These are phyloP conservation scores for Prunella himalayana DNA, from an alignment of 2,113 vertebrate genomes.

Conservation along the genomic window DNA sequence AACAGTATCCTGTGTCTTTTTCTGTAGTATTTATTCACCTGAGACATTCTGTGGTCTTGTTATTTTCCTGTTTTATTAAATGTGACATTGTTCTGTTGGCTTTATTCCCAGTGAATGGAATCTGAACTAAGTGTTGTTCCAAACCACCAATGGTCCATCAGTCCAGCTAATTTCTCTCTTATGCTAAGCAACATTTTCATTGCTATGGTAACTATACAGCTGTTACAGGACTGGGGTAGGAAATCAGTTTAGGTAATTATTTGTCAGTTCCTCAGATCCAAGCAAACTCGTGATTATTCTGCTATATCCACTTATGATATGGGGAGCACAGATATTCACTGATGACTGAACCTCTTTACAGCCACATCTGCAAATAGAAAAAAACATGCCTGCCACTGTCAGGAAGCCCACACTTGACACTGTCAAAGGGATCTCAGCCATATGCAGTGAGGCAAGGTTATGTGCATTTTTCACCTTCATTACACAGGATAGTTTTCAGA, in stretches of 20 bases:
- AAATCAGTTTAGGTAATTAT: not conserved
- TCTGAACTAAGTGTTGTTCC: not conserved
- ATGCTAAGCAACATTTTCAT: not conserved
- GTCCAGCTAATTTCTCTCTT: not conserved
- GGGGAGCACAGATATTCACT: not conserved
- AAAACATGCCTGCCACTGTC: not conserved
- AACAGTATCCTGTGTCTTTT: not conserved
- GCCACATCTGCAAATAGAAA: not conserved
- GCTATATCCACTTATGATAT: not conserved
- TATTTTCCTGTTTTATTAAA: not conserved
- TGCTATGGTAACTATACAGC: not conserved
- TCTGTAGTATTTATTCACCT: not conserved
- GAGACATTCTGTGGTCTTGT: not conserved
- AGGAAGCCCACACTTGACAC: not conserved
- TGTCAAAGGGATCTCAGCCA: not conserved
- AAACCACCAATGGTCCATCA: not conserved
- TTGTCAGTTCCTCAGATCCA: not conserved
- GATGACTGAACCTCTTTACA: not conserved
- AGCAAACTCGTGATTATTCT: not conserved
- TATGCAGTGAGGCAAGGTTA: not conserved
- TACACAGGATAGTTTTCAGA: not conserved
- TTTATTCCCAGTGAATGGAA: not conserved
- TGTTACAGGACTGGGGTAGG: not conserved
- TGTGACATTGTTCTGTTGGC: not conserved
- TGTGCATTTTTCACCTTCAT: not conserved